These are phyloP conservation scores for Mamestra brassicae DNA, from an alignment of 2,888 invertebrate species.

Conservation along the genomic window DNA sequence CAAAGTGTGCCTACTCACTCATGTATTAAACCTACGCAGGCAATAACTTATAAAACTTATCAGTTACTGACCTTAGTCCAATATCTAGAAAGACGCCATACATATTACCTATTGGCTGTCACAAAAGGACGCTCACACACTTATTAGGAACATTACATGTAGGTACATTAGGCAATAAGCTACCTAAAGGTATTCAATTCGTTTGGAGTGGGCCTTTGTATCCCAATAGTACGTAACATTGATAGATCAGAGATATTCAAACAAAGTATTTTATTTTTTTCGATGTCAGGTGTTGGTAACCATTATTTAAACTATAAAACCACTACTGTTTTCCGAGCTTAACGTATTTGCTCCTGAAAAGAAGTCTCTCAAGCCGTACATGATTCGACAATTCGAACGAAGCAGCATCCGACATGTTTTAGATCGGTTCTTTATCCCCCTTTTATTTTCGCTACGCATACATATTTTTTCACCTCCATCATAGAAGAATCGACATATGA, in stretches of 20 bases:
- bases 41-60: constrained; percentile 33
- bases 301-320: constrained; percentile 12
- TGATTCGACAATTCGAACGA: constrained; percentile 10
- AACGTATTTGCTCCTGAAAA: constrained; percentile 3
- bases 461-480: constrained; percentile 13
- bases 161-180: constrained; percentile 26
- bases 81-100: constrained; percentile 13
- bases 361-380: neutral
- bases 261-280: neutral
- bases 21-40: neutral
- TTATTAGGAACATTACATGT: constrained; percentile 21
- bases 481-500: constrained; percentile 26
- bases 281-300: neutral
- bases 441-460: constrained; percentile 5
- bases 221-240: constrained; percentile 3
- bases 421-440: constrained; percentile 1
- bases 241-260: constrained; percentile 32
- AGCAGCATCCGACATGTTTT: neutral
- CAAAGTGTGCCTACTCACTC: constrained; percentile 23
- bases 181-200: constrained; percentile 43
- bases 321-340: neutral
- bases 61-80: constrained; percentile 17
- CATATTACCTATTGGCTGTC: constrained; percentile 14
- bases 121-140: constrained; percentile 31
- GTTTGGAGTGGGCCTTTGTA: constrained; percentile 42